Evolutionary conservation across 2,888 invertebrate species (phyloP).

Genomic region (Clistopyga incitator): DNA sequence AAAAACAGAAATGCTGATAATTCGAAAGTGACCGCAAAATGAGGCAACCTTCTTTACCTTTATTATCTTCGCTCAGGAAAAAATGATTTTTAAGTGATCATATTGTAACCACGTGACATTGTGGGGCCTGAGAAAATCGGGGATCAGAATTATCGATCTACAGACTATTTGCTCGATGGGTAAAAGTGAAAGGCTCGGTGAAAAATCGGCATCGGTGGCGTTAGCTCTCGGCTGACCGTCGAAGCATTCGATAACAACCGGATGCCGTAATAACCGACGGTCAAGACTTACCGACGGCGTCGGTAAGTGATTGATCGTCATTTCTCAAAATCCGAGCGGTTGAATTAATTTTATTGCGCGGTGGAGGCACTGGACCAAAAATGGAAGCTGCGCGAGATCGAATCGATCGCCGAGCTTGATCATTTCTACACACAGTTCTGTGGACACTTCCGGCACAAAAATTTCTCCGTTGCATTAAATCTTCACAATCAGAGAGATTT

Average conservation of each 20-base stretch:
- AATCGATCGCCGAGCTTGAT: not conserved
- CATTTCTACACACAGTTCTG: not conserved
- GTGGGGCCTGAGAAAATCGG: not conserved
- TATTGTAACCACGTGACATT: no score
- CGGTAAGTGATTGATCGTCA: not conserved
- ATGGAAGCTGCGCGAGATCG: not conserved
- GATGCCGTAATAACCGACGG: slow-evolving; percentile 3
- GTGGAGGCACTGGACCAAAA: not conserved
- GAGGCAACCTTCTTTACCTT: no score
- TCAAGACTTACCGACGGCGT: slow-evolving; percentile 9
- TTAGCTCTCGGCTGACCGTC: not conserved
- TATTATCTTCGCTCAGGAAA: no score
- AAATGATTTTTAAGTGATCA: no score
- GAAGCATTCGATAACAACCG: not conserved
- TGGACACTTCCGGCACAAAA: not conserved
- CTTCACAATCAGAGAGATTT: not conserved
- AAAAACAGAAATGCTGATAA: no score
- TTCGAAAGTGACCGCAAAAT: no score
- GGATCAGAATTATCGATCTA: not conserved
- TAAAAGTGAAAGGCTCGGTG: not conserved
- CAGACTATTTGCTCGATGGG: not conserved
- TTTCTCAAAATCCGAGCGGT: not conserved
- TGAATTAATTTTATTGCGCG: not conserved
- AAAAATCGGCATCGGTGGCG: slow-evolving; percentile 14
- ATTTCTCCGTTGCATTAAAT: not conserved